phyloP scores from a whole-genome alignment of 2,888 invertebrate genomes.

The Stenodera caucasica region DNA sequence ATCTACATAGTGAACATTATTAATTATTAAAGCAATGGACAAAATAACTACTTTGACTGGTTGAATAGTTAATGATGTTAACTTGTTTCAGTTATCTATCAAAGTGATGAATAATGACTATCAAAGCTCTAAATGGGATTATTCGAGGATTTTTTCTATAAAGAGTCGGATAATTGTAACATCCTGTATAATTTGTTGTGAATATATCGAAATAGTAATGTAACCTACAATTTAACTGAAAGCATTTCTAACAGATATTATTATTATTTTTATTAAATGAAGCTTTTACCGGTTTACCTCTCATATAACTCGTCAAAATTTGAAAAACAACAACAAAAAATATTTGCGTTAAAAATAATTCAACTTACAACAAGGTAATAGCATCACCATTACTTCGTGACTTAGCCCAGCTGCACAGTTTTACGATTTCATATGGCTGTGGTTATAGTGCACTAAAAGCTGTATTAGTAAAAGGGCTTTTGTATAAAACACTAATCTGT shows the following conservation, averaged over 20 bases:
- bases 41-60: background rate
- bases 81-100: no score
- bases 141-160: no score
- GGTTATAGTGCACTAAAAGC: conserved; percentile 38
- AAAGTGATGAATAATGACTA: no score
- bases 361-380: background rate
- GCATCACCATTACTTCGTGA: background rate
- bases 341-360: background rate
- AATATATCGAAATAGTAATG: no score
- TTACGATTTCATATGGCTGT: conserved; percentile 39
- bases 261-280: background rate
- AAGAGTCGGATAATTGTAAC: no score
- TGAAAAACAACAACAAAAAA: background rate
- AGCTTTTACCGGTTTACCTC: background rate
- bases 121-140: no score
- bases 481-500: conserved; percentile 42
- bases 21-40: background rate
- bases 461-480: conserved; percentile 37
- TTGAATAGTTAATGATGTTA: background rate
- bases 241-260: background rate
- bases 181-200: no score
- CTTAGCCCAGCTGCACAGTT: conserved; percentile 16
- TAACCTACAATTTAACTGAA: background rate
- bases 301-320: background rate
- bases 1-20: background rate